Percentiles rank a stretch among this genome's conserved stretches.
Evolutionary conservation across 1,140 invertebrate genomes (phyloP).

Genomic region (Formica selysi): DNA sequence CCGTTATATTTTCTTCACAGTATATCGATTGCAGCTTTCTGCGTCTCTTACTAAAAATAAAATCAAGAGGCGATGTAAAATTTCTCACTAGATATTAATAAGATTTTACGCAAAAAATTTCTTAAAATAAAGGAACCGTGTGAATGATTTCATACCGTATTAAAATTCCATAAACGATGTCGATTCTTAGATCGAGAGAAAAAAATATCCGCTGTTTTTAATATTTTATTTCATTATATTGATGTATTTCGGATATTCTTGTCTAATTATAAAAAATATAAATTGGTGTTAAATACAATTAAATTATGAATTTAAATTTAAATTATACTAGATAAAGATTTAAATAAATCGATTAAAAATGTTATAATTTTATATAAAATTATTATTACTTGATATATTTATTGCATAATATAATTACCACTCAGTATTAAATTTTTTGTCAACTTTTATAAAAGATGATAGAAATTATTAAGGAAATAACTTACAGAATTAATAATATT

Average conservation of each 20-base stretch:
- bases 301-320: neutral
- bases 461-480: neutral
- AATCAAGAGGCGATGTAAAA: constrained; percentile 2
- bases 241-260: neutral
- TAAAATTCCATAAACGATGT: neutral
- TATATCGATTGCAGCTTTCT: neutral
- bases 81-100: constrained; percentile 32
- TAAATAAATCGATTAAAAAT: neutral
- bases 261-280: neutral
- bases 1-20: neutral
- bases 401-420: neutral
- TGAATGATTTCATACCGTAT: neutral
- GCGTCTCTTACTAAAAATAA: constrained; percentile 26
- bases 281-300: neutral
- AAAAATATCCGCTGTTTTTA: neutral
- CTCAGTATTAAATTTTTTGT: neutral
- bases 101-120: constrained; percentile 7
- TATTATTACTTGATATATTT: neutral
- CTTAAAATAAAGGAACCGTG: neutral
- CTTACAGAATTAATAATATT: constrained; percentile 33
- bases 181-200: neutral
- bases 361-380: neutral
- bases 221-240: constrained; percentile 7
- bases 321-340: neutral
- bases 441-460: neutral